A percentile compares a stretch with the other conserved stretches of the same genome.
phyloP scores from a whole-genome alignment of 1,140 invertebrate genomes.

The Sesamia nonagrioides region DNA sequence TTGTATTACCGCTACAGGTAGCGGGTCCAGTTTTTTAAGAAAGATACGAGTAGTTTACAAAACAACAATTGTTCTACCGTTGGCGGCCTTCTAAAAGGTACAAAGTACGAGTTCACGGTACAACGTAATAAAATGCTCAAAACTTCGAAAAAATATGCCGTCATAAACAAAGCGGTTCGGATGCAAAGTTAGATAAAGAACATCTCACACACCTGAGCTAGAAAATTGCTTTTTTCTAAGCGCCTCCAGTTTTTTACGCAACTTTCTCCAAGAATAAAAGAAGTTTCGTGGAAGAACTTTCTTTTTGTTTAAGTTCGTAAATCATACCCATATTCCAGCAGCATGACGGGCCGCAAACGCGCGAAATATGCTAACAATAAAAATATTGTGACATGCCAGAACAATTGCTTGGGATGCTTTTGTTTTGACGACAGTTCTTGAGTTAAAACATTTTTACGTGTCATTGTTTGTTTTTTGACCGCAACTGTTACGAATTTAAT shows the following conservation, averaged over 20 bases:
- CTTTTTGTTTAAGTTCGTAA: conserved; percentile 73
- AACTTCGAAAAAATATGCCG: conserved; percentile 85
- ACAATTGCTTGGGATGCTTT: conserved; percentile 68
- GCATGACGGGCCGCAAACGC: conserved; percentile 75
- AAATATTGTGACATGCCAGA: conserved; percentile 78
- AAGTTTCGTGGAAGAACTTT: conserved; percentile 85
- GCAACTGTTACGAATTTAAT: conserved; percentile 51
- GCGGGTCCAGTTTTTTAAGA: conserved; percentile 69
- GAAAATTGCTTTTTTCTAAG: conserved; percentile 87
- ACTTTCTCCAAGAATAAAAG: conserved; percentile 87
- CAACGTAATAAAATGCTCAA: conserved; percentile 86
- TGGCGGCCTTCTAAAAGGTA: conserved; percentile 72
- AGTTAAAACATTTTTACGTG: conserved; percentile 11
- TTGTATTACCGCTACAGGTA: conserved; percentile 68
- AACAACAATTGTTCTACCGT: conserved; percentile 77
- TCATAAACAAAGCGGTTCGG: conserved; percentile 86
- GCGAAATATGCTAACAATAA: conserved; percentile 78
- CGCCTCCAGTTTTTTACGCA: conserved; percentile 86
- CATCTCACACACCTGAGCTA: conserved; percentile 87
- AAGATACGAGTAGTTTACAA: conserved; percentile 71
- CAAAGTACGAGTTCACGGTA: conserved; percentile 78
- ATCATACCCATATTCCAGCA: conserved; percentile 72
- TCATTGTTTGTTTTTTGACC: conserved; percentile 52
- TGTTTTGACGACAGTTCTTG: conserved; percentile 66
- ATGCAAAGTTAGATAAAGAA: conserved; percentile 88